These are phyloP conservation scores for Brachionus rubens DNA, from an alignment of 1,140 invertebrate genomes.

Conservation along the genomic window DNA sequence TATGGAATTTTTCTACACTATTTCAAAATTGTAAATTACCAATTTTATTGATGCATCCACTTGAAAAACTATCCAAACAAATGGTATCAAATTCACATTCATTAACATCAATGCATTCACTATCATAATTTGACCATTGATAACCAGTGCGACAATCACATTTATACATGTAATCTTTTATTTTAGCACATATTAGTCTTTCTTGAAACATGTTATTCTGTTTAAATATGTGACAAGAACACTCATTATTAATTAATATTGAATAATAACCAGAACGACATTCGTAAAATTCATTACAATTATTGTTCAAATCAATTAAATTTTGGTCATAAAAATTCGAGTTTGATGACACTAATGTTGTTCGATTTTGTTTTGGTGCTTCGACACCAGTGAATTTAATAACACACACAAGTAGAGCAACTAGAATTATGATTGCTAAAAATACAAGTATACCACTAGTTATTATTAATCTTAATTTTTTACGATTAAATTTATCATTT, in stretches of 20 bases:
- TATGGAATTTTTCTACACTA: too few relatives aligned
- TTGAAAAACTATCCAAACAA: background rate
- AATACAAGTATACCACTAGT: background rate
- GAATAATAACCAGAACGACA: background rate
- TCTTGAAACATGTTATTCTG: background rate
- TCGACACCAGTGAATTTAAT: background rate
- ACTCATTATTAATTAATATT: background rate
- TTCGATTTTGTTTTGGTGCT: too few relatives aligned
- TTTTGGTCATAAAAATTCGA: too few relatives aligned
- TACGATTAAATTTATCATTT: too few relatives aligned
- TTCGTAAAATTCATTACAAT: background rate
- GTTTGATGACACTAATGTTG: too few relatives aligned
- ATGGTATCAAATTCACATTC: slow-evolving; percentile 1
- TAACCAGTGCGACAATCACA: background rate
- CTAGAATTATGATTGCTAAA: background rate
- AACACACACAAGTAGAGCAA: background rate
- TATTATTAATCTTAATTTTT: background rate
- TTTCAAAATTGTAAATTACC: too few relatives aligned
- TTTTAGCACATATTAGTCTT: background rate
- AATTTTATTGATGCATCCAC: slow-evolving; percentile 18
- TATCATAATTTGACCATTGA: background rate
- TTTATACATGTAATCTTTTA: background rate
- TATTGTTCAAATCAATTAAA: background rate
- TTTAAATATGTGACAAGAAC: background rate
- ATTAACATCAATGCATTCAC: background rate